Conservation (phyloP, 2,888 invertebrate species). For the Agrotis ipsilon region DNA sequence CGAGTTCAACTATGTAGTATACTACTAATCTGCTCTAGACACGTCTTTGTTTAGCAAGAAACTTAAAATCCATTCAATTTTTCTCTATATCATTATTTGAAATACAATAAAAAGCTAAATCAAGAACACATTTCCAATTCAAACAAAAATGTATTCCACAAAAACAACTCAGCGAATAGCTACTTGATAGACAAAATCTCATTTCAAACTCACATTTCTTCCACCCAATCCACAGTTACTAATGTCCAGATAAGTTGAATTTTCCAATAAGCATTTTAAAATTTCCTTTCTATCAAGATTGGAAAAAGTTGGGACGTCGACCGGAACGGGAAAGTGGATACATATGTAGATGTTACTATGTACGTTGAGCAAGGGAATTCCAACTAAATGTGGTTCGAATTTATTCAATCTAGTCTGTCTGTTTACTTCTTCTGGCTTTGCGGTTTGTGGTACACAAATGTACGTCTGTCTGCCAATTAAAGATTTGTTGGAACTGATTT, state of each 20-base stretch:
- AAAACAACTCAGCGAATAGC: slow-evolving; percentile 8
- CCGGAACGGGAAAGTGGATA: slow-evolving; percentile 39
- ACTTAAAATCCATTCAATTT: neutral
- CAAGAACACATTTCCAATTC: neutral
- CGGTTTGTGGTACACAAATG: slow-evolving; percentile 4
- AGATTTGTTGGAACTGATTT: no score
- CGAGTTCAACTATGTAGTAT: no score
- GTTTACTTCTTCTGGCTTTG: slow-evolving; percentile 25
- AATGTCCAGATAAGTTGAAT: slow-evolving; percentile 57
- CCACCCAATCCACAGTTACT: slow-evolving; percentile 47
- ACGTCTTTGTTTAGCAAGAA: neutral
- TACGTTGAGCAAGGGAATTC: slow-evolving; percentile 30
- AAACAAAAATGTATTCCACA: slow-evolving; percentile 6
- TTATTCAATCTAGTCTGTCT: slow-evolving; percentile 47
- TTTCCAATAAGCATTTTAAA: slow-evolving; percentile 67
- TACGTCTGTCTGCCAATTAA: no score
- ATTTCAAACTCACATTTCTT: slow-evolving; percentile 22
- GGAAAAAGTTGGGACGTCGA: slow-evolving; percentile 63
- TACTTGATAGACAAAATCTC: slow-evolving; percentile 11
- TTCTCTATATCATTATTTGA: neutral
- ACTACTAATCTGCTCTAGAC: neutral
- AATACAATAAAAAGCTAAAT: neutral
- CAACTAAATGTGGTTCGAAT: slow-evolving; percentile 53
- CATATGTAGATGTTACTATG: slow-evolving; percentile 12
- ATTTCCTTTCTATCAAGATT: slow-evolving; percentile 61